These are phyloP conservation scores for Rhadina sibilatrix DNA, from an alignment of 2,113 vertebrate genomes.

Conservation along the genomic window DNA sequence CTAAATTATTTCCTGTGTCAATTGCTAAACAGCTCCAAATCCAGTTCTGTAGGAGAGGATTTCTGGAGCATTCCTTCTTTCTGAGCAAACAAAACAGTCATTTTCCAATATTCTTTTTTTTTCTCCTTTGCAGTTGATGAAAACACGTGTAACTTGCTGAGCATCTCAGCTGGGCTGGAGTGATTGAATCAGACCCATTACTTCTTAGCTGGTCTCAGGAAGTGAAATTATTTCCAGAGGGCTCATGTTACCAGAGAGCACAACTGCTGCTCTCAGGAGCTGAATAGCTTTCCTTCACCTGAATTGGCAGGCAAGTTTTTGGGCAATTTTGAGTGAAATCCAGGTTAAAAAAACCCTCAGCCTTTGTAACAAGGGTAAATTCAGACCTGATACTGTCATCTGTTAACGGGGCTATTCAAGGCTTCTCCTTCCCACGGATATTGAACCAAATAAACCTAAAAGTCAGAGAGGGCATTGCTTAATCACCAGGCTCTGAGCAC, in stretches of 20 bases:
- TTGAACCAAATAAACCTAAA: constrained; percentile 31
- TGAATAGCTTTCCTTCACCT: constrained; percentile 54
- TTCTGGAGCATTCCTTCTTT: background rate
- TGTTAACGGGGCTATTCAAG: constrained; percentile 27
- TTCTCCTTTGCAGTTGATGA: background rate
- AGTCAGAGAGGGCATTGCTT: background rate
- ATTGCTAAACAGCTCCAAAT: background rate
- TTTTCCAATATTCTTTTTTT: background rate
- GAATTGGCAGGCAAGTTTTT: constrained; percentile 22
- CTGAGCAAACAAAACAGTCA: constrained; percentile 1
- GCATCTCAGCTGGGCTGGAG: background rate
- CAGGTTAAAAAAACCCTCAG: background rate
- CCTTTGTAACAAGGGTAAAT: constrained; percentile 36
- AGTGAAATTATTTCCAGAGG: background rate
- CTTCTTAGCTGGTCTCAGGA: background rate
- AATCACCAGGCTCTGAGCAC: background rate
- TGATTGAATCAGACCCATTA: background rate
- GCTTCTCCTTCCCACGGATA: constrained; percentile 63
- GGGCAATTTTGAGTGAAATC: constrained; percentile 19
- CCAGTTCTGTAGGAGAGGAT: background rate
- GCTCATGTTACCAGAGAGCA: background rate
- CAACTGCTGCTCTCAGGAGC: background rate
- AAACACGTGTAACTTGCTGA: background rate
- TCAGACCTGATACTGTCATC: background rate
- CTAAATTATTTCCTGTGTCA: constrained; percentile 7